Evolutionary conservation across 2,113 vertebrate species (phyloP).

Genomic region (Podarcis cretensis): DNA sequence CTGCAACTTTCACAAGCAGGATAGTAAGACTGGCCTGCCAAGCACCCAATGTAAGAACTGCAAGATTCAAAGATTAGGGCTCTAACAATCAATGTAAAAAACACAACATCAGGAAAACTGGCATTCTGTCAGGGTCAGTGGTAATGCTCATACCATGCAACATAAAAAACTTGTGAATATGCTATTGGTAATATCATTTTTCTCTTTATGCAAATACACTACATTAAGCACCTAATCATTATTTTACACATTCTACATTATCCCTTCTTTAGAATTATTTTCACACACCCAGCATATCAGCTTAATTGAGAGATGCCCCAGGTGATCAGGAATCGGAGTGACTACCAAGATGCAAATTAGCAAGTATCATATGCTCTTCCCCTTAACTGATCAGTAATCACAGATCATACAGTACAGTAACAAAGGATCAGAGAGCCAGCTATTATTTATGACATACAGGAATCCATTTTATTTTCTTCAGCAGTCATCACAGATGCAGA

Average conservation of each 20-base stretch:
- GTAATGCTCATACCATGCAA: neutral
- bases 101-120: neutral
- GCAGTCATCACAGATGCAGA: neutral
- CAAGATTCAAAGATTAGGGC: neutral
- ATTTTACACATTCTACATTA: conserved; percentile 31
- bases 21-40: neutral
- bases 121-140: neutral
- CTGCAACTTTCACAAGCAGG: neutral
- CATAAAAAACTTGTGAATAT: neutral
- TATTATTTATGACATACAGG: conserved; percentile 1
- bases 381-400: neutral
- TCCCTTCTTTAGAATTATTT: conserved; percentile 42
- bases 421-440: neutral
- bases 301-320: conserved; percentile 50
- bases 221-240: conserved; percentile 6
- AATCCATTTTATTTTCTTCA: neutral
- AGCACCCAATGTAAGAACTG: neutral
- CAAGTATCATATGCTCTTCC: conserved; percentile 2
- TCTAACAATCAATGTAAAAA: neutral
- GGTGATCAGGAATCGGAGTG: conserved; percentile 46
- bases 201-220: neutral
- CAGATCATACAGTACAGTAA: neutral
- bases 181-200: conserved; percentile 4
- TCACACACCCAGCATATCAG: conserved; percentile 51
- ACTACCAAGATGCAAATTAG: conserved; percentile 33